Conservation (phyloP, 2,888 invertebrate species). For the Idaea dimidiata region DNA sequence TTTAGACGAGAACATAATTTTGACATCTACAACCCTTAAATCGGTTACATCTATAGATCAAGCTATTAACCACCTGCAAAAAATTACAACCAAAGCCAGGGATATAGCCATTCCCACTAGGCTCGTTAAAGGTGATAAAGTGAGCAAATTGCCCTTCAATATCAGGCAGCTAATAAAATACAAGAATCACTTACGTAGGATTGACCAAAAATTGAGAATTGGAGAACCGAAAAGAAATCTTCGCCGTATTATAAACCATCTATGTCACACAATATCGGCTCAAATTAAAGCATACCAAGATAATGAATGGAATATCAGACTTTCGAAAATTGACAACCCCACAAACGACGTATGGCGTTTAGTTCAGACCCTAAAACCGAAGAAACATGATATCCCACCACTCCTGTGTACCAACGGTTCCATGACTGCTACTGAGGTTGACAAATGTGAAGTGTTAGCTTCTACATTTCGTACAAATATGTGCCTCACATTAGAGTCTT, state of each 20-base stretch:
- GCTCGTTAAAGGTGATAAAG: background rate
- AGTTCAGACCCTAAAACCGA: background rate
- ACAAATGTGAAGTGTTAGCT: background rate
- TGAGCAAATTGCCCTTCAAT: background rate
- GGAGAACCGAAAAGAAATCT: background rate
- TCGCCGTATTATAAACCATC: background rate
- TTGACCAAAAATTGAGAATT: background rate
- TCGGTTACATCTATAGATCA: background rate
- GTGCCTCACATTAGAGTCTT: background rate
- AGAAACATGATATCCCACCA: background rate
- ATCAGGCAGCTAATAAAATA: background rate
- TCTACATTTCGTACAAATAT: background rate
- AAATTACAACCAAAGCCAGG: background rate
- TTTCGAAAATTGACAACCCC: conserved; percentile 7
- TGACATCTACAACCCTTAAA: background rate
- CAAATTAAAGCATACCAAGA: background rate
- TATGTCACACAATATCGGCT: background rate
- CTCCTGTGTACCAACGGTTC: background rate
- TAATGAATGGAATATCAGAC: conserved; percentile 3
- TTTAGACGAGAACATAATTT: background rate
- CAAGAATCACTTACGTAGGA: too few species aligned
- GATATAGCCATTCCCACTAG: background rate
- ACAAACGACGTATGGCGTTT: conserved; percentile 5
- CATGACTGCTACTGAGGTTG: background rate
- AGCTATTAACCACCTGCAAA: background rate